Conservation (phyloP, 2,797 vertebrate genomes). For the Dallia pectoralis region DNA sequence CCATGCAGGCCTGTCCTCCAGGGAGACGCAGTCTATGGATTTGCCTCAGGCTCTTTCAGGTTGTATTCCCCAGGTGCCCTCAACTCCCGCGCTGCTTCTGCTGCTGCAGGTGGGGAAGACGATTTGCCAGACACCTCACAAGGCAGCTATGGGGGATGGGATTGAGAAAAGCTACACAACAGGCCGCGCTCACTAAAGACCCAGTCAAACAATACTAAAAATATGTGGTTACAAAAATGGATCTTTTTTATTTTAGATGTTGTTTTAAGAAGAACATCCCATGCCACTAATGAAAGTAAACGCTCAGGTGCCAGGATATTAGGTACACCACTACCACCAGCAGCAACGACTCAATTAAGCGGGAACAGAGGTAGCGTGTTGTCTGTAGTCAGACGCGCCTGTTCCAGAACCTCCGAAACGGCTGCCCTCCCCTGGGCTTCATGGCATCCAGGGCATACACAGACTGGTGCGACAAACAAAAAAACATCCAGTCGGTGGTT, state of each 20-base stretch:
- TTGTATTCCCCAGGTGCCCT: constrained; percentile 6
- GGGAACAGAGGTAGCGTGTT: too few relatives aligned
- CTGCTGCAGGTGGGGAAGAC: constrained; percentile 31
- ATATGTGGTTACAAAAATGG: background rate
- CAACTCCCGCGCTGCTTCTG: background rate
- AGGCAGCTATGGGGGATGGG: constrained; percentile 9
- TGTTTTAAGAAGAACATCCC: background rate
- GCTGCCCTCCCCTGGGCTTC: too few relatives aligned
- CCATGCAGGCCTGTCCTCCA: background rate
- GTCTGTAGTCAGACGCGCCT: too few relatives aligned
- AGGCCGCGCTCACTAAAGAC: background rate
- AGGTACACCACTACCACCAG: too few relatives aligned
- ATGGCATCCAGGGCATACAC: too few relatives aligned
- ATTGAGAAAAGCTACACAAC: background rate
- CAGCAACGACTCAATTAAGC: too few relatives aligned
- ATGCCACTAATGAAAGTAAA: too few relatives aligned
- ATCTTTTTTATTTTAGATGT: background rate
- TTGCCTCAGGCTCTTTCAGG: constrained; percentile 4
- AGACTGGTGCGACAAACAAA: too few relatives aligned
- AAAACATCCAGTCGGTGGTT: too few relatives aligned
- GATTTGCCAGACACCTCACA: constrained; percentile 17
- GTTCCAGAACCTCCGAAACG: too few relatives aligned
- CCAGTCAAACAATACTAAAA: background rate
- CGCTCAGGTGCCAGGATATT: too few relatives aligned
- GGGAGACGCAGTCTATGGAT: background rate